These are phyloP conservation scores for Linyphia triangularis DNA, from an alignment of 2,888 invertebrate genomes.

Conservation along the genomic window DNA sequence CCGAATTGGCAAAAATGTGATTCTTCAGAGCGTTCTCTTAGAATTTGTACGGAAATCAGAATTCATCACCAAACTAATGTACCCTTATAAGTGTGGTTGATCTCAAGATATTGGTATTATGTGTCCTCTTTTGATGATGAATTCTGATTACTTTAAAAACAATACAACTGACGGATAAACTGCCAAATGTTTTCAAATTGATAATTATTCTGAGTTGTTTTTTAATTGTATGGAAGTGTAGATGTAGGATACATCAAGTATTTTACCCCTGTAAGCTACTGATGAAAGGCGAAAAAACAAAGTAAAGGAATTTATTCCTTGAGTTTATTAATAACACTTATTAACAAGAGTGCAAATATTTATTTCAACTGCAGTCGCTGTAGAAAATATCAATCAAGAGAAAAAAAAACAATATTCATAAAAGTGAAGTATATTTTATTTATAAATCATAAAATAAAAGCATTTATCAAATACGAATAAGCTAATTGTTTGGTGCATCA, in stretches of 20 bases:
- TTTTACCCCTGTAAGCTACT: not conserved
- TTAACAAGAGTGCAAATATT: too few species aligned
- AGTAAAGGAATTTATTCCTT: too few species aligned
- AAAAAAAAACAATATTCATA: too few species aligned
- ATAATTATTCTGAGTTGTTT: not conserved
- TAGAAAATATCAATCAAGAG: too few species aligned
- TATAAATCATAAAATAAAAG: too few species aligned
- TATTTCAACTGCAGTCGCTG: too few species aligned
- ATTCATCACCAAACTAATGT: not conserved
- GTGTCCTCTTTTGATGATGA: not conserved
- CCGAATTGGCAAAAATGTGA: not conserved
- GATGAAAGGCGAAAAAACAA: not conserved
- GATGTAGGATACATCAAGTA: not conserved
- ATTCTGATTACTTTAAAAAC: not conserved
- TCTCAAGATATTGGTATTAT: not conserved
- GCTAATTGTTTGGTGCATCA: too few species aligned
- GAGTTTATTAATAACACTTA: not conserved
- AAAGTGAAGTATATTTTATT: too few species aligned
- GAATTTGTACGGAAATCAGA: not conserved
- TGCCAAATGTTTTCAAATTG: conserved; percentile 23
- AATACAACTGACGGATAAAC: not conserved
- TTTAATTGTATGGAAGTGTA: not conserved
- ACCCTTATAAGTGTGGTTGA: not conserved
- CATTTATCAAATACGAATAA: too few species aligned
- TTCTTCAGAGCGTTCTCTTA: not conserved